Evolutionary conservation across 2,113 vertebrate genomes (phyloP), one percentile per base, ranked within the genome.

Genomic region (Barbus barbus): DNA sequence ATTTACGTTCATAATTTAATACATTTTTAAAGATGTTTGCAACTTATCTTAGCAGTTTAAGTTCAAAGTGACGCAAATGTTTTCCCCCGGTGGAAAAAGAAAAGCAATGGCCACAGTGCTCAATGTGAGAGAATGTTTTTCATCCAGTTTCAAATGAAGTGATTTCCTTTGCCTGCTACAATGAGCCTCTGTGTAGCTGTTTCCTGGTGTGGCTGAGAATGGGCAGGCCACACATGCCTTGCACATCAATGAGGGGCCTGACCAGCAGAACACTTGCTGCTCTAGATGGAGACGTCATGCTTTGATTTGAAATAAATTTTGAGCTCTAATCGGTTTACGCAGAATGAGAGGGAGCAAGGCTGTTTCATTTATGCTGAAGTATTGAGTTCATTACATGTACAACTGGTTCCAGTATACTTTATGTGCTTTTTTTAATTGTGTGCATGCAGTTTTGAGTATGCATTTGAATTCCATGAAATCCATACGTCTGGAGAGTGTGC

Each of bases 81-180:
- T 86, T 82, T 48, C 14, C 67, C 83, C 36, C 69, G 11, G n/a
- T 60, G 48, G 36, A 36, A 41, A 20, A 65, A 28, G 7, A 65
- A 18, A 77, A 82, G 44, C 75, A 60, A 24, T 48, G 79, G 28
- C 81, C 58, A 26, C 46, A 67, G 38, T 24, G 18, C 36, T 84
- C 77, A 78, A 61, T 85, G 41, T 74, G 71, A 87, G 86, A 78
- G 88, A 87, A 91, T 88, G 87, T 88, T 83, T 89, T 90, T 92
- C 88, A 93, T 91, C 89, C 89, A 90, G 89, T 90, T 88, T 92
- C 67, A 94, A 94, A 94, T 91, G 85, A 90, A 92, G 91, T 91
- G 92, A 93, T 93, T 93, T 93, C 92, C 91, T 92, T 92, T 92
- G 91, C 92, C 89, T 89, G 88, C 86, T 92, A 95, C 93, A 95